Conservation (phyloP, 1,140 invertebrate genomes). For the Drosophila arizonae region DNA sequence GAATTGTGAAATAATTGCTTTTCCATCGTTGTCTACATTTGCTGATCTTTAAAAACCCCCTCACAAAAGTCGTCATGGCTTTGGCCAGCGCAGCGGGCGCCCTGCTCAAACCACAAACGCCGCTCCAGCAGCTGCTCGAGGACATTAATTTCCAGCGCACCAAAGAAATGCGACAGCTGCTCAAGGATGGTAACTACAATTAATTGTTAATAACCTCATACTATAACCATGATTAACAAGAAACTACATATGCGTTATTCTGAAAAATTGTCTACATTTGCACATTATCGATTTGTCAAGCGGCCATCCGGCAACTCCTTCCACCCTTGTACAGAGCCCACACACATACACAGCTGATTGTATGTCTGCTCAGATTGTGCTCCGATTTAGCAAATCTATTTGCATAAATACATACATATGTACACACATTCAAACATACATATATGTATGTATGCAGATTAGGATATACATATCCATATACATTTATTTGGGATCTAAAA, state of each 20-base stretch:
- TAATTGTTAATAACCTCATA: not conserved
- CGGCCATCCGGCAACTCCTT: constrained; percentile 51
- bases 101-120: constrained; percentile 87
- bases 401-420: constrained; percentile 5
- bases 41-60: constrained; percentile 32
- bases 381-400: constrained; percentile 32
- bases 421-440: not conserved
- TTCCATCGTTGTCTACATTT: constrained; percentile 6
- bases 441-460: no score
- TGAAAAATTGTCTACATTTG: constrained; percentile 78
- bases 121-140: constrained; percentile 91
- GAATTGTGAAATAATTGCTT: constrained; percentile 38
- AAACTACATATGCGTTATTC: not conserved
- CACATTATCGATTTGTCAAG: constrained; percentile 74
- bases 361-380: constrained; percentile 29
- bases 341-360: not conserved
- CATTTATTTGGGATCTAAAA: no score
- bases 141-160: constrained; percentile 95
- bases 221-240: no score
- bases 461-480: no score
- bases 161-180: constrained; percentile 93
- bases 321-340: constrained; percentile 14
- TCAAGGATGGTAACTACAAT: constrained; percentile 89
- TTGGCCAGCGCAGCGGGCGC: constrained; percentile 85
- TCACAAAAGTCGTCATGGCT: constrained; percentile 83